Evolutionary conservation across 2,113 vertebrate genomes (phyloP), one percentile per base, ranked within the genome.

Genomic region (Aphyosemion australe): DNA sequence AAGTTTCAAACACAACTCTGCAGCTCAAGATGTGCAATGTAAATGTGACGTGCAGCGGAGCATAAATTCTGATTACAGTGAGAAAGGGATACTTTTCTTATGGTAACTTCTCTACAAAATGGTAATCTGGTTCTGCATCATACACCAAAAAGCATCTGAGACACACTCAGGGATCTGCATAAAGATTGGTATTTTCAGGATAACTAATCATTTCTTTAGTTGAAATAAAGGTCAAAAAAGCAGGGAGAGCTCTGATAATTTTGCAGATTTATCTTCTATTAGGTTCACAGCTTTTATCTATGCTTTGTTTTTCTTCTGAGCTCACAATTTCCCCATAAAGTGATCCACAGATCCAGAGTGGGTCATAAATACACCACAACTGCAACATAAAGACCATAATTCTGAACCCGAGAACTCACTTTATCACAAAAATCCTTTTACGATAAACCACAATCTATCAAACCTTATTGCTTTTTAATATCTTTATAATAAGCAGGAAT

Each of bases 131-230:
- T 47, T 14, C 15, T 65, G 52, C 58, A 65, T 49, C 21, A 58
- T 66, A 69, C 34, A 52, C 19, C 15, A 41, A 19, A 39, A 32
- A 51, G 45, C 9, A 58, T 18, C 34, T 42, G 32, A 64, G 0
- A 26, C 45, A 52, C 34, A 37, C 9, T 37, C 34, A 37, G 34
- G 34, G 34, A 10, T 81, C 63, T 74, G 14, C 54, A 70, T 37
- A 19, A 69, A 65, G 74, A 73, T 72, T 76, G 69, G 56, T 48
- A 70, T 80, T 86, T 84, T 70, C 72, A 72, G 72, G 52, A 68
- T 57, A 60, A 63, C 67, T 50, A 32, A 50, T 37, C 49, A n/a
- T 5, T 78, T 82, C 76, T 69, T 67, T 11, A 72, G 87, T 87
- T 55, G 58, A 65, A 72, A 69, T 39, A 60, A 73, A 71, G 45